Evolutionary conservation across 1,140 invertebrate genomes (phyloP), one percentile per base, ranked within the genome.

Genomic region (Whitmania pigra): DNA sequence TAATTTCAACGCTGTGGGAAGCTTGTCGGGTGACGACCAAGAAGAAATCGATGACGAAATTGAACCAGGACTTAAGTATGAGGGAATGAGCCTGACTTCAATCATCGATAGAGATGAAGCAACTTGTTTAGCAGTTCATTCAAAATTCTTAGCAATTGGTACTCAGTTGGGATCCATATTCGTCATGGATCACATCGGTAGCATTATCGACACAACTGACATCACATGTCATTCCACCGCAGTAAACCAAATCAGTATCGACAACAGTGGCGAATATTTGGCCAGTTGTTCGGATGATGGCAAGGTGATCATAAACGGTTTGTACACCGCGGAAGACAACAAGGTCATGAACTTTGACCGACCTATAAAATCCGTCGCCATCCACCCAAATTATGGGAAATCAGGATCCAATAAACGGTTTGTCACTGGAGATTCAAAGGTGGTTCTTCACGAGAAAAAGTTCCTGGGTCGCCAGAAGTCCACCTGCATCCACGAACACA

Each of bases 201-300:
- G 96, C 80, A 87, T 85, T 25, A 87, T 91, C 3, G 82, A 86
- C 73, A 87, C 87, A 43, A 89, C 88, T 77, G 88, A 88, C 78
- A 63, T 63, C 29, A 31, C 11, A 11, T 25, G 29, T n/a, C 94
- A 97, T 78, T 87, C 89, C 18, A 89, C 93, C 11, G 88, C 90
- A 55, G 90, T 97, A 0, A 97, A 96, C 84, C 89, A 92, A 78
- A 93, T 98, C 74, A 93, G 91, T 72, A 92, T 97, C 74, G 94
- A 97, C 80, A 80, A 86, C 43, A 92, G 88, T 79, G 94, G 94
- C 29, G 92, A 96, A 77, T 90, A 88, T 78, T 88, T 95, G 67
- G 90, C 89, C n/a, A 93, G 91, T 66, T 97, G 94, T 81, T 94
- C 93, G 0, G 92, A 96, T 82, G 94, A 97, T 84, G 92, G 93